A percentile compares a stretch with the other conserved stretches of the same genome.
Conservation (phyloP, 1,140 invertebrate species). For the Pogonognathellus flavescens region DNA sequence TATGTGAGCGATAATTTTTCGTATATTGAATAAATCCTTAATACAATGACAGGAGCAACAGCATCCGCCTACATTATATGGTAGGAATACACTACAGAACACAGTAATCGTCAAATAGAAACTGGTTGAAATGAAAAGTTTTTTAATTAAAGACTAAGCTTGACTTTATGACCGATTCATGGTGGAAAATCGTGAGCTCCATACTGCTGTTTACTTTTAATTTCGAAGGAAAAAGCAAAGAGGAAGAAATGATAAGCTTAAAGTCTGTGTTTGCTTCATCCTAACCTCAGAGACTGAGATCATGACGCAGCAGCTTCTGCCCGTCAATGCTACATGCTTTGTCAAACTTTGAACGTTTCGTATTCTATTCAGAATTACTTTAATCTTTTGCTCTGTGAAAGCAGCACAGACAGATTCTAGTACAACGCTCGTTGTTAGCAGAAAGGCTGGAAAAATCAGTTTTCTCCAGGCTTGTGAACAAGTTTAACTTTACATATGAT, state of each 20-base stretch:
- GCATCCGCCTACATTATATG: too few relatives aligned
- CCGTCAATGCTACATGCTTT: not conserved
- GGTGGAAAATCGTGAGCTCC: not conserved
- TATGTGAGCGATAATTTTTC: too few relatives aligned
- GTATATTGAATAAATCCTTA: too few relatives aligned
- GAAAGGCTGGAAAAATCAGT: too few relatives aligned
- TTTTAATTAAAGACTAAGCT: slow-evolving; percentile 43
- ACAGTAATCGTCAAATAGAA: not conserved
- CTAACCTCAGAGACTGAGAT: not conserved
- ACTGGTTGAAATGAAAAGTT: slow-evolving; percentile 28
- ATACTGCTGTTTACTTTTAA: slow-evolving; percentile 21
- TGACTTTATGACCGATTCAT: not conserved
- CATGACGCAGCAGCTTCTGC: not conserved
- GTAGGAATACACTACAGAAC: too few relatives aligned
- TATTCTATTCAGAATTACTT: too few relatives aligned
- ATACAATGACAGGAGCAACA: too few relatives aligned
- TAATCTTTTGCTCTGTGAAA: too few relatives aligned
- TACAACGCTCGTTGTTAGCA: too few relatives aligned
- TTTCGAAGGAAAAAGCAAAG: slow-evolving; percentile 10
- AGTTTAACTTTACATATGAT: too few relatives aligned
- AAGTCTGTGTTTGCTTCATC: not conserved
- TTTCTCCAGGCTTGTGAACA: too few relatives aligned
- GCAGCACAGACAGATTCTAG: too few relatives aligned
- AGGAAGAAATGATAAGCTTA: not conserved
- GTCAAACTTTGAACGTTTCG: slow-evolving; percentile 2